phyloP scores from a whole-genome alignment of 2,888 invertebrate species.

The Dryococelus australis region DNA sequence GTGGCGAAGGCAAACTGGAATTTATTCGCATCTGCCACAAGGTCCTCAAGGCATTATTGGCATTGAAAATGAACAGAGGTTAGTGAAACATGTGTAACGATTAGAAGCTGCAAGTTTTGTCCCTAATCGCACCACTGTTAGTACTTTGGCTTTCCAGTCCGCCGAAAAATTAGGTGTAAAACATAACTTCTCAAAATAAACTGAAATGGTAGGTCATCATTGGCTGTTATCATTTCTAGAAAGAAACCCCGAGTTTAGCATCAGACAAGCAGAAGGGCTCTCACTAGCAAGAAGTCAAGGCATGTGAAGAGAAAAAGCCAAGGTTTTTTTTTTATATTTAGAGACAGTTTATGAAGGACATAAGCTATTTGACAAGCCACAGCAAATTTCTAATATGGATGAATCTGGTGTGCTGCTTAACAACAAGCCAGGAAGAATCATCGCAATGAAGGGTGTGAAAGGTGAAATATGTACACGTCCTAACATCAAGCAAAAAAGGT shows the following conservation, averaged over 20 bases:
- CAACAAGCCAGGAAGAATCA: background rate
- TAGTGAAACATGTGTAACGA: background rate
- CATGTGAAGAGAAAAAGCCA: too few relatives aligned
- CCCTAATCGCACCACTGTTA: background rate
- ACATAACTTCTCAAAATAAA: background rate
- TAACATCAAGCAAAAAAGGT: background rate
- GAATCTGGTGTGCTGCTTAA: background rate
- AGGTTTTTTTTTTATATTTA: too few relatives aligned
- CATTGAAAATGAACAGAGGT: background rate
- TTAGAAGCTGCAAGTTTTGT: background rate
- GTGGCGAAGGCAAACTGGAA: background rate
- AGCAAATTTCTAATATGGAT: background rate
- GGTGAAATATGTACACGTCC: background rate
- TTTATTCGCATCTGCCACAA: background rate
- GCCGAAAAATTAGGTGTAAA: background rate
- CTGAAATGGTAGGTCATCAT: background rate
- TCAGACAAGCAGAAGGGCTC: background rate
- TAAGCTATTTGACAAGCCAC: background rate
- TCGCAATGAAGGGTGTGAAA: background rate
- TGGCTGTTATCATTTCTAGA: background rate
- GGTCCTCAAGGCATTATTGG: background rate
- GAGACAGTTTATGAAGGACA: background rate
- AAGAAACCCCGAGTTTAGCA: background rate
- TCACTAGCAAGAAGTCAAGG: background rate
- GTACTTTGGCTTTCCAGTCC: background rate